Evolutionary conservation across 1,140 invertebrate genomes (phyloP).

Genomic region (Centruroides sculpturatus): DNA sequence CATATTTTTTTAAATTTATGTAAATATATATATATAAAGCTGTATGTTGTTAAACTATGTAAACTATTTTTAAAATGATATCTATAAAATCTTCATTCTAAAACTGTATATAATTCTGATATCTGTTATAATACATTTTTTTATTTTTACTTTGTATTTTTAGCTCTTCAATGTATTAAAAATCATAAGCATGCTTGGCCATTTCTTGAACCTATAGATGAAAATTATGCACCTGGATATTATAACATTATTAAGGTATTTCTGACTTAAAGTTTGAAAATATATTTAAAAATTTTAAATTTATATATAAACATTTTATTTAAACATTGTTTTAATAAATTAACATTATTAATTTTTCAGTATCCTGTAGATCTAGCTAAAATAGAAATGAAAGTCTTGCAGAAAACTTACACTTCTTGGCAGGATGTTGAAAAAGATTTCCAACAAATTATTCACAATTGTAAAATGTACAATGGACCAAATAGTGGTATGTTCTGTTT

Average conservation of each 20-base stretch:
- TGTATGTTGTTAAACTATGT: no score
- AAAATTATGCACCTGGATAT: conserved; percentile 79
- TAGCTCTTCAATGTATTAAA: conserved; percentile 60
- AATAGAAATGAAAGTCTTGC: neutral
- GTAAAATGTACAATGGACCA: conserved; percentile 74
- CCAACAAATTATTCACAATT: conserved; percentile 79
- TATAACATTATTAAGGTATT: conserved; percentile 36
- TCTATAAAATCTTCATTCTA: no score
- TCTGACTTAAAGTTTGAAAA: neutral
- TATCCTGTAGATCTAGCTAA: conserved; percentile 5
- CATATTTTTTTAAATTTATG: no score
- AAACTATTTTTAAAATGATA: no score
- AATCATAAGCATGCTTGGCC: conserved; percentile 82
- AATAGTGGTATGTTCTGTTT: conserved; percentile 55
- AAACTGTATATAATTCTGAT: no score
- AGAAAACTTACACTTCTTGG: conserved; percentile 56
- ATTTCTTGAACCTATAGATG: conserved; percentile 76
- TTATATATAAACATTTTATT: neutral
- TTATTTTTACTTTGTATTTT: neutral
- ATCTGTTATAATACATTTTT: no score
- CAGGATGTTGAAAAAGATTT: conserved; percentile 73
- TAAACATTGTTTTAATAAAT: neutral
- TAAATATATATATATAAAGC: no score
- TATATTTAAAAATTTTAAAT: neutral
- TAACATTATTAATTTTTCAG: conserved; percentile 2